Base-by-base conservation (phyloP, 2,888 invertebrate genomes). In the Nebria salina region DNA sequence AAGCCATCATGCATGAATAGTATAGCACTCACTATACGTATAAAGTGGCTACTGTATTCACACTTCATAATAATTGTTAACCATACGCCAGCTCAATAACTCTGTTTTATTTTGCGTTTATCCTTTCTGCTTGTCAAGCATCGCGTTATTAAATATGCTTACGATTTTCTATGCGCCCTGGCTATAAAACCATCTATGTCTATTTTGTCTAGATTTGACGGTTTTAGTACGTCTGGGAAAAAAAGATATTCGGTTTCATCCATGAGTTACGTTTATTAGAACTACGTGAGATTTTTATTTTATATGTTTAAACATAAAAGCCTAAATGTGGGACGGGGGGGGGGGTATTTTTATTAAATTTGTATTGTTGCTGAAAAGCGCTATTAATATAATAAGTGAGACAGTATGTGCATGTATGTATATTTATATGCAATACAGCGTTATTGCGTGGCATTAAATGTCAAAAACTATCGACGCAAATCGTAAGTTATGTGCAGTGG, bases 1-100 rank as follows among this genome's bases (percentile, higher is more conserved):
- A 85, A 83, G 82, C 75, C 64, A 72, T 54, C 54, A 54, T 54
- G 54, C 54, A 54, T 54, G 54, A 54, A 54, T 54, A 54, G 20
- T 54, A 34, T 5, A 34, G 20, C 20, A 20, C 20, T 20, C 20
- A 20, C 20, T 34, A 34, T 34, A 34, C 54, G 54, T 54, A 54
- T 20, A 20, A 66, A 66, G 13, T n/a, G 66, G 70, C 70, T 70
- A n/a, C 70, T 70, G 70, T 70, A 70, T 70, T 70, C 70, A 70
- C 70, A 70, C 70, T 70, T 70, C 70, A 70, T 70, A 70, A 70
- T 70, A 20, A 70, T 70, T 70, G 70, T 70, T 70, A 70, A 26
- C 25, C 26, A 70, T 11, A 2, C 2, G 70, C 70, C 25, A 66
- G 70, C 34, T 70, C 25, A 70, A 70, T 34, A 70, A 34, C 34